Conservation (phyloP, 35 echinoderm and acorn worm species). For the Ptychodera flava region DNA sequence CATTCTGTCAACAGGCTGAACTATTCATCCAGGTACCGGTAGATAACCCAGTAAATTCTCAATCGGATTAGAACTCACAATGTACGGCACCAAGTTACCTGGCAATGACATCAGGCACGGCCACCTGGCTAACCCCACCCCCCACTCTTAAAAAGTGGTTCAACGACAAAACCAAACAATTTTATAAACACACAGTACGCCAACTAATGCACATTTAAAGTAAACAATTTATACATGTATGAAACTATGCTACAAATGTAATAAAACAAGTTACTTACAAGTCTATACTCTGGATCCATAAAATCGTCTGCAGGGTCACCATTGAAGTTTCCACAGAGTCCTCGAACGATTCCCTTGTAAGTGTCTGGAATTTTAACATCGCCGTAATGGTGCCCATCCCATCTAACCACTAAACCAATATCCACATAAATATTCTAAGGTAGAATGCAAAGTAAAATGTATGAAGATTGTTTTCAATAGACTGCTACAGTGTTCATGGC, state of each 20-base stretch:
- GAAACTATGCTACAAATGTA: background rate
- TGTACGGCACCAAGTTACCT: too few species aligned
- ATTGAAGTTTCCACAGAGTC: background rate
- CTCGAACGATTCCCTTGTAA: background rate
- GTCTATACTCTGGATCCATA: background rate
- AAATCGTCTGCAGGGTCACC: constrained; percentile 16
- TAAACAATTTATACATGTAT: background rate
- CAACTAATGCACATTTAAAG: background rate
- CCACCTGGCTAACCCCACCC: too few species aligned
- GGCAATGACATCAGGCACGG: too few species aligned
- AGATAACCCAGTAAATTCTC: too few species aligned
- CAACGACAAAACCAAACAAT: too few species aligned
- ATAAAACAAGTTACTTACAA: background rate
- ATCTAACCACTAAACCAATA: constrained; percentile 16
- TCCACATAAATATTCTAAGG: too few species aligned
- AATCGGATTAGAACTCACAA: too few species aligned
- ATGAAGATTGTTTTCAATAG: too few species aligned
- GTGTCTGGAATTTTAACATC: background rate
- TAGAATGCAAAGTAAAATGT: too few species aligned
- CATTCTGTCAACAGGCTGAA: background rate
- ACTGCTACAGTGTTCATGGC: too few species aligned
- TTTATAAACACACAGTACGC: too few species aligned
- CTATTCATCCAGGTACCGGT: background rate
- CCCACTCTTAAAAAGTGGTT: too few species aligned
- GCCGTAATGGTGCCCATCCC: background rate